phyloP scores from a whole-genome alignment of 2,113 vertebrate genomes.

The Procapra przewalskii region DNA sequence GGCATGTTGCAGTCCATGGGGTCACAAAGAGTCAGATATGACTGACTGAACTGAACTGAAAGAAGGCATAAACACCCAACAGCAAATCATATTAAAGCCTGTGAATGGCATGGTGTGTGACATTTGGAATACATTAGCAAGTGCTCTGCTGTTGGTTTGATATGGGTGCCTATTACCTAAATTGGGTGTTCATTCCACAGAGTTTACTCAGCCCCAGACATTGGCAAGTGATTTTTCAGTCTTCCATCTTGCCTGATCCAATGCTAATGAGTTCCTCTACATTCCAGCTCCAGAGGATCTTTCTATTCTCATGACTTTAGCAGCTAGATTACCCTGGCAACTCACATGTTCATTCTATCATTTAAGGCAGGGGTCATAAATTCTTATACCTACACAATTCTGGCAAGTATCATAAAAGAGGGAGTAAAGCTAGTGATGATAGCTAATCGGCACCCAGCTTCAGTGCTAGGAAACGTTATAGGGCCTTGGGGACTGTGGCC shows the following conservation, averaged over 20 bases:
- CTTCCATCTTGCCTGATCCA: not conserved
- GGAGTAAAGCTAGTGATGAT: not conserved
- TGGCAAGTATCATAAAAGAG: not conserved
- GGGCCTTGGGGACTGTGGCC: not conserved
- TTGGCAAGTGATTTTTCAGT: not conserved
- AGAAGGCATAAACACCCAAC: not conserved
- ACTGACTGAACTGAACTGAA: not conserved
- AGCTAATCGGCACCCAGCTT: not conserved
- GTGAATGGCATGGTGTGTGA: not conserved
- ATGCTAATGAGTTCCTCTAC: not conserved
- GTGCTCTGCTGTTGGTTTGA: not conserved
- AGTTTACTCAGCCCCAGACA: not conserved
- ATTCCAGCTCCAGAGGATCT: not conserved
- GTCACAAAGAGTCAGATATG: not conserved
- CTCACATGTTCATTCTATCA: not conserved
- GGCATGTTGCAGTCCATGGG: not conserved
- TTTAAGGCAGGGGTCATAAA: not conserved
- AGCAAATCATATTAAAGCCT: not conserved
- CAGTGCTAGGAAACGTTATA: not conserved
- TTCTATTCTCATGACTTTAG: not conserved
- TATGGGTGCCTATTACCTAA: not conserved
- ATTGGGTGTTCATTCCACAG: not conserved
- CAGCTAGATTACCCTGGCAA: not conserved
- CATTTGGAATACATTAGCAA: not conserved
- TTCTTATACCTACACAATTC: not conserved